Evolutionary conservation across 2,113 vertebrate species (phyloP), one percentile per base, ranked within the genome.

Genomic region (Gorsachius goisagi): DNA sequence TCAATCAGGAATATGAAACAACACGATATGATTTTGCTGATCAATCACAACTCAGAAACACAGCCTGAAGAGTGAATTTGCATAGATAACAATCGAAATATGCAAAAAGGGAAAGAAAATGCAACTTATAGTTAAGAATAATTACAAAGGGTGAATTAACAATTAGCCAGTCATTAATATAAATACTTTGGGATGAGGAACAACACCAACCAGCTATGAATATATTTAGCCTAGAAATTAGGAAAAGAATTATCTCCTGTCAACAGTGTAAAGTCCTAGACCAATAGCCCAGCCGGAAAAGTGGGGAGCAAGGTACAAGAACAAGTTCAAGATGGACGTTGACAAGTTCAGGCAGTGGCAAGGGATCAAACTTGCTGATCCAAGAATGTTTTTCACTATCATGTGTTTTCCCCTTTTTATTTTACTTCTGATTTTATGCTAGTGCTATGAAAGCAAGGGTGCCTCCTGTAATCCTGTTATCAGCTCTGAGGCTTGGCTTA

Each of bases 41-140:
- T 92, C 83, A 77, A 62, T 89, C 79, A 84, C 32, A 94, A 41
- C 33, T 81, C 60, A 71, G 45, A 45, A 78, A 88, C 74, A 93
- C 39, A 93, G 27, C 39, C 81, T 45, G 41, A 66, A 89, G 44
- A 88, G 19, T 39, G 39, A 85, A 85, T 76, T 76, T 59, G 18
- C 18, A 27, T 4, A 88, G 49, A 85, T 85, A 95, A 58, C 62
- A 82, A 90, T 45, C 60, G 53, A 96, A 93, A 95, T 74, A 93
- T 33, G 35, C 39, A 85, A 85, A 94, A 87, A 53, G 11, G 2
- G 15, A 56, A 17, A 88, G 24, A 83, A 91, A 94, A 85, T 56
- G 17, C 28, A 55, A 68, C 12, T 41, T 87, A 79, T 1, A 76
- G 20, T 76, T 91, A 64, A 56, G 26, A 91, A 75, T 91, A 89